phyloP scores from a whole-genome alignment of 2,113 vertebrate genomes.

The Solea solea region DNA sequence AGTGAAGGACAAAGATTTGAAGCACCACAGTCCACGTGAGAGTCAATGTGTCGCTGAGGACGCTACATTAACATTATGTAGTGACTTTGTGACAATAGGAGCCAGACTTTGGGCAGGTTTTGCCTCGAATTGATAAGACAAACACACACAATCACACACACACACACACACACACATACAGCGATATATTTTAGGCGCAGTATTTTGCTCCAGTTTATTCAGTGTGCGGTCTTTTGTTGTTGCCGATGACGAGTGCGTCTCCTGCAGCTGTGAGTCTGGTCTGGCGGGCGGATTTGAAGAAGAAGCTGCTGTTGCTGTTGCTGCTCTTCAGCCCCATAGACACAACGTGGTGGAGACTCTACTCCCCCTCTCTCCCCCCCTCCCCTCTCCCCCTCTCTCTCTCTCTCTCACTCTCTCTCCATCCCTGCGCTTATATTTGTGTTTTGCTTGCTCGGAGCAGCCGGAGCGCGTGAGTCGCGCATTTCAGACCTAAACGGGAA shows the following conservation, averaged over 20 bases:
- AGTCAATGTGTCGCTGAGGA: conserved; percentile 1
- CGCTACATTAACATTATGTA: too few species aligned
- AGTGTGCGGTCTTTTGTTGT: conserved; percentile 41
- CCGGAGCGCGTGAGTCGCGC: conserved; percentile 64
- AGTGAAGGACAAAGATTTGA: conserved; percentile 63
- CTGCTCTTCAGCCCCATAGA: conserved; percentile 43
- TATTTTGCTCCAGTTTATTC: not conserved
- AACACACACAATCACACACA: too few species aligned
- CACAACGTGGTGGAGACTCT: conserved; percentile 60
- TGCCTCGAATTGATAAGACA: too few species aligned
- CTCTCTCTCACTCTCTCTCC: conserved; percentile 32
- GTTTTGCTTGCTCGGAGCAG: conserved; percentile 73
- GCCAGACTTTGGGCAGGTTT: too few species aligned
- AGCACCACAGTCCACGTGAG: conserved; percentile 29
- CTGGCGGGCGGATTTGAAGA: conserved; percentile 77
- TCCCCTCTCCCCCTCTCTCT: conserved; percentile 1
- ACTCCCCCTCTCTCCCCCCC: conserved; percentile 10
- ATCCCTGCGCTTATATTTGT: conserved; percentile 60
- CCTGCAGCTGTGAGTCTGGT: conserved; percentile 69
- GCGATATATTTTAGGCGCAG: too few species aligned
- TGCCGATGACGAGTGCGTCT: conserved; percentile 64
- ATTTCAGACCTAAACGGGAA: conserved; percentile 66
- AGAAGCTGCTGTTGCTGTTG: not conserved
- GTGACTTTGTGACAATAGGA: too few species aligned
- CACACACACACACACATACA: too few species aligned